Evolutionary conservation across 2,797 vertebrate genomes (phyloP), one percentile per base, ranked within the genome.

Genomic region (Catostomus latipinnis): DNA sequence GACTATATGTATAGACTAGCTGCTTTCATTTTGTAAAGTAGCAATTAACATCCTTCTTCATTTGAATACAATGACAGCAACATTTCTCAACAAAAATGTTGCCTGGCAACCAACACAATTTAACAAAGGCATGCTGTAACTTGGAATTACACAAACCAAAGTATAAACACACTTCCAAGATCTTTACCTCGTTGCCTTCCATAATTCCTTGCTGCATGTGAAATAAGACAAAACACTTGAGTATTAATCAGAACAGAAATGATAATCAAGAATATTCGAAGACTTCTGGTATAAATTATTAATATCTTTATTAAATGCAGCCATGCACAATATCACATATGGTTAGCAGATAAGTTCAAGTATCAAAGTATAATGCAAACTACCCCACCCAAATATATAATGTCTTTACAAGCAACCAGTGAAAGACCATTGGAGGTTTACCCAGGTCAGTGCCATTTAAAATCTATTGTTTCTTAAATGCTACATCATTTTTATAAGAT

Each of bases 181-280:
- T 83, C 66, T 88, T 99, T 99, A 99, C 98, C 98, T 99, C 97
- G 95, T 95, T 97, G 96, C 93, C 98, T 96, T 93, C 97, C 97
- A 96, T 97, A 98, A 95, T 96, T 99, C 96, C 97, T 98, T 87
- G 98, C 98, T 99, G 98, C 97, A 93, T 98, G 95, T 95, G 93
- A 98, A 96, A 97, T 94, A 94, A 96, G 92, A 95, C 92, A 97
- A 92, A 95, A 93, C 73, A 86, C 75, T 89, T 93, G 11, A 82
- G 76, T 14, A 79, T 53, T 16, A 8, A 14, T 65, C 73, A 90
- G 81, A 85, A 70, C 61, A 52, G 50, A 57, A 13, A 18, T 54
- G 46, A 74, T 50, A 1, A 46, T 43, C 22, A 16, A 4, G 4
- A 4, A 57, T 70, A 11, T 34, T 34, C 34, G 18, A 78, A 63